phyloP scores from a whole-genome alignment of 2,888 invertebrate genomes.

The Lithophane semibrunnea region DNA sequence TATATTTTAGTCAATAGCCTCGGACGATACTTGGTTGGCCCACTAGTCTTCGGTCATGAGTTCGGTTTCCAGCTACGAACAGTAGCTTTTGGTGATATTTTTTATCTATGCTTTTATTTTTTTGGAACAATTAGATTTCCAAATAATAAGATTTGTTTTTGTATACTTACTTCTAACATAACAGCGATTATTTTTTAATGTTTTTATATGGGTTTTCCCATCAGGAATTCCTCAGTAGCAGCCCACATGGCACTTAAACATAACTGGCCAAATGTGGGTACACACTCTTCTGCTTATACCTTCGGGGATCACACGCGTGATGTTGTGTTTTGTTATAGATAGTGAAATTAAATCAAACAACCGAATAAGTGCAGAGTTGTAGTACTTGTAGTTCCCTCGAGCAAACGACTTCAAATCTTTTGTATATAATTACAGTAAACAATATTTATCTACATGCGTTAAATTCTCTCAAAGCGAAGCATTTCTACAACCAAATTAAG shows the following conservation, averaged over 20 bases:
- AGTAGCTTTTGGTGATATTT: neutral
- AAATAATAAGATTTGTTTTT: neutral
- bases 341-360: neutral
- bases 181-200: too few species aligned
- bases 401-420: neutral
- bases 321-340: neutral
- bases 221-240: too few species aligned
- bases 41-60: neutral
- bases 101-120: neutral
- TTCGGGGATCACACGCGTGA: too few species aligned
- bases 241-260: too few species aligned
- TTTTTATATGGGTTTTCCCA: too few species aligned
- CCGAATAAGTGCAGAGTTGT: neutral
- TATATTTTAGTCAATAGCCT: neutral
- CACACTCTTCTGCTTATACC: too few species aligned
- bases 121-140: neutral
- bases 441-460: neutral
- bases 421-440: neutral
- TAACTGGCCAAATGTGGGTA: too few species aligned
- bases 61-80: too few species aligned
- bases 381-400: too few species aligned
- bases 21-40: neutral
- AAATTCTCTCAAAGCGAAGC: conserved; percentile 7
- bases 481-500: conserved; percentile 6
- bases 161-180: neutral